Evolutionary conservation across 1,140 invertebrate species (phyloP).

Genomic region (Ceratosolen solmsi): DNA sequence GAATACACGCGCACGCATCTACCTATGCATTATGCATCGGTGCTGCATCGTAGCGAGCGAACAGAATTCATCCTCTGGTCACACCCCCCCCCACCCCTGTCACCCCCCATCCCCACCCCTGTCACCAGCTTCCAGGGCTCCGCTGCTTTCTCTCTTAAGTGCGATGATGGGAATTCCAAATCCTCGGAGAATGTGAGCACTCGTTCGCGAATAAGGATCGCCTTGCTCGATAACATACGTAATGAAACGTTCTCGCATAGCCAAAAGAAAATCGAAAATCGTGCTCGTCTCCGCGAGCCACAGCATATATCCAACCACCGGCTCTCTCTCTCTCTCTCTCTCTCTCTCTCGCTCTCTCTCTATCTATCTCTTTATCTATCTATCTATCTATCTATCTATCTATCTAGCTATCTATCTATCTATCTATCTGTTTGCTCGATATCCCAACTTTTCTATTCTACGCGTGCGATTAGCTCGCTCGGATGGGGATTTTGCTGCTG

Average conservation of each 20-base stretch:
- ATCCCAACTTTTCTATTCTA: background rate
- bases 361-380: no score
- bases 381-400: no score
- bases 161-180: conserved; percentile 60
- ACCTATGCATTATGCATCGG: conserved; percentile 55
- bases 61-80: conserved; percentile 43
- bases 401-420: no score
- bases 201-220: background rate
- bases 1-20: background rate
- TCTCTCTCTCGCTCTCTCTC: no score
- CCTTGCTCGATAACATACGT: conserved; percentile 22
- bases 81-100: no score
- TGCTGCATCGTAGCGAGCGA: conserved; percentile 39
- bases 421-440: no score
- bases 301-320: background rate
- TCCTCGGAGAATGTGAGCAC: conserved; percentile 53
- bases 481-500: background rate
- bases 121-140: background rate
- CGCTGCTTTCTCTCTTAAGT: no score
- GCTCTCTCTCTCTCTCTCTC: no score
- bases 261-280: background rate
- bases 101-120: background rate
- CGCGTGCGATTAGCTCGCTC: background rate
- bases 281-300: conserved; percentile 13
- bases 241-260: conserved; percentile 20